phyloP scores from a whole-genome alignment of 2,113 vertebrate genomes.

The Alces alces region DNA sequence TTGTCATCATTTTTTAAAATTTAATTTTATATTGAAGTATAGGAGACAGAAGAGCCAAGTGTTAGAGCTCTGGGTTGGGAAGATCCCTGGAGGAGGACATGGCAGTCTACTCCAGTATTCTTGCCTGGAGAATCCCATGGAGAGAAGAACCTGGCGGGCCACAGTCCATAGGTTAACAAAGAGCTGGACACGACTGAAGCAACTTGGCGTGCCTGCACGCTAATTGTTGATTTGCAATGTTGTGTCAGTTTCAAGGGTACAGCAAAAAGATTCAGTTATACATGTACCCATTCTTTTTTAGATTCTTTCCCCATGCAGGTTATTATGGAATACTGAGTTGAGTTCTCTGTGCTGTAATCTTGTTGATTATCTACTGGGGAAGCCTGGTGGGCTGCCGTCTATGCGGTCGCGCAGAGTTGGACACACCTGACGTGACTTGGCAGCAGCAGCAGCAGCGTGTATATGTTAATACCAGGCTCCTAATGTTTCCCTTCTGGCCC shows the following conservation, averaged over 20 bases:
- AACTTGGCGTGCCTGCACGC: rapidly evolving
- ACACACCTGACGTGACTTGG: too few relatives aligned
- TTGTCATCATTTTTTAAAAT: background rate
- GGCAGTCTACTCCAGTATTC: background rate
- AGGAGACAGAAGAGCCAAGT: background rate
- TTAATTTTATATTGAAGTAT: background rate
- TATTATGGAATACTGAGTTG: background rate
- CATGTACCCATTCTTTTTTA: rapidly evolving
- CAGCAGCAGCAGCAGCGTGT: background rate
- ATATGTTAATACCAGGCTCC: background rate
- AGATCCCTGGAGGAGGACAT: background rate
- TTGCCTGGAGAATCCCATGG: background rate
- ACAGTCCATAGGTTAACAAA: background rate
- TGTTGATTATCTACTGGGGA: background rate
- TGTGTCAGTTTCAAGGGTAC: background rate
- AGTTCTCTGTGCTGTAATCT: background rate
- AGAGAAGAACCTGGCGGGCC: background rate
- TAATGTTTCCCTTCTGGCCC: background rate
- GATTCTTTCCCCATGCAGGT: background rate
- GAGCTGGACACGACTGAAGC: background rate
- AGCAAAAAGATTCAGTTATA: background rate
- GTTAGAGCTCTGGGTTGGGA: background rate
- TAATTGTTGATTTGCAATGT: background rate
- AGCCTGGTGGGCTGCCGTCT: too few relatives aligned
- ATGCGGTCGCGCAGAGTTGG: too few relatives aligned